These are phyloP conservation scores for Bos javanicus DNA, from an alignment of 2,113 vertebrate genomes.

Conservation along the genomic window DNA sequence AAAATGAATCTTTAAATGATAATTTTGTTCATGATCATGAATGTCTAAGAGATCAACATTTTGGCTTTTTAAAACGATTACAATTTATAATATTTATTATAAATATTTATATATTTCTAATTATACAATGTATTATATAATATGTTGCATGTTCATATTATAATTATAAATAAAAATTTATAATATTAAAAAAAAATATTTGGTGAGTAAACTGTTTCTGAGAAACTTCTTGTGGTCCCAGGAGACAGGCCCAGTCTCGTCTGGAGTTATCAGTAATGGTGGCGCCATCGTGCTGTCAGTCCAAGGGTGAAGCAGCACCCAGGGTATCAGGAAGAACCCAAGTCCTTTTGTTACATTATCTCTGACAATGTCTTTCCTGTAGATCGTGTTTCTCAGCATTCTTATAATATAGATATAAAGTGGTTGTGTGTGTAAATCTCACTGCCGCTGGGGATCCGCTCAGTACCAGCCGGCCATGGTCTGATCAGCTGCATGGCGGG, in stretches of 20 bases:
- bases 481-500: too few relatives aligned
- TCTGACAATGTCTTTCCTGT: not conserved
- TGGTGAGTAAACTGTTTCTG: not conserved
- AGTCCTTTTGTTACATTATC: not conserved
- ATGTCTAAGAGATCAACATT: not conserved
- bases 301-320: not conserved
- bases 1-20: not conserved
- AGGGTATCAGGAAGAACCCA: too few relatives aligned
- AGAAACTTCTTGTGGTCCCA: not conserved
- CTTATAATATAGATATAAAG: not conserved
- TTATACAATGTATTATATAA: not conserved
- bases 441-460: not conserved
- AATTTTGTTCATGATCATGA: not conserved
- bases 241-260: rapidly evolving
- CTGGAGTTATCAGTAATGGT: not conserved
- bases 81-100: not conserved
- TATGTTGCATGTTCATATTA: not conserved
- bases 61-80: not conserved
- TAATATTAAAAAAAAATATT: not conserved
- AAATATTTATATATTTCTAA: not conserved
- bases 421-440: not conserved
- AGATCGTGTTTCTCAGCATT: not conserved
- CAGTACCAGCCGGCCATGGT: not conserved
- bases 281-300: rapidly evolving
- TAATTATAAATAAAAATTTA: not conserved